A percentile compares a stretch with the other conserved stretches of the same genome.
Conservation (phyloP, 2,113 vertebrate genomes). For the Paedocypris sp. region DNA sequence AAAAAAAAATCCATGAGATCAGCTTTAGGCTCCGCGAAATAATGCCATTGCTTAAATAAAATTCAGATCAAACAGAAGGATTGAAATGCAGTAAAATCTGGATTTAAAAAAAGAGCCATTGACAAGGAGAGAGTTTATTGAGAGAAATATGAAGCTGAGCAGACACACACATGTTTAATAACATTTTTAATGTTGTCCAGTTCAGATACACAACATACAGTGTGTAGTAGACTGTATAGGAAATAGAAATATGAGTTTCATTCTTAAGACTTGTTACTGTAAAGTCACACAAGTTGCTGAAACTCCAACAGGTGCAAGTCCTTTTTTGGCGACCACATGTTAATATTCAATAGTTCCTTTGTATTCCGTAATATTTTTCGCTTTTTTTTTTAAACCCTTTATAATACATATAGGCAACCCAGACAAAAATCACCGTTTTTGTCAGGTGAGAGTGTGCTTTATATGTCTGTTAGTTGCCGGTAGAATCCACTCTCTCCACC, state of each 20-base stretch:
- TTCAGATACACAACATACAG: slow-evolving; percentile 72
- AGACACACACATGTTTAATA: slow-evolving; percentile 53
- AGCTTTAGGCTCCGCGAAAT: no score
- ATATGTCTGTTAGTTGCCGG: slow-evolving; percentile 49
- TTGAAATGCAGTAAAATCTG: no score
- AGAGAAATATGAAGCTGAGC: slow-evolving; percentile 11
- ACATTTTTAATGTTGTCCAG: slow-evolving; percentile 66
- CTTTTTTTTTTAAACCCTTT: slow-evolving; percentile 8
- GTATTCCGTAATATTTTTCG: slow-evolving; percentile 33
- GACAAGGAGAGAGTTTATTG: background rate
- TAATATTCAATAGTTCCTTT: slow-evolving; percentile 40
- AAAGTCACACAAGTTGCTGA: slow-evolving; percentile 53
- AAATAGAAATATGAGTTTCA: slow-evolving; percentile 69
- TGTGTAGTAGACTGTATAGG: slow-evolving; percentile 73
- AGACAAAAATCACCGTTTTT: slow-evolving; percentile 58
- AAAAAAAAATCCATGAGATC: no score
- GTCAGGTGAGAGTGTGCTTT: slow-evolving; percentile 62
- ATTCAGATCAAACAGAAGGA: no score
- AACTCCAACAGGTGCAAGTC: slow-evolving; percentile 66
- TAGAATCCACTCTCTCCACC: slow-evolving; percentile 16
- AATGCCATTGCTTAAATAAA: no score
- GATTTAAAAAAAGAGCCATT: no score
- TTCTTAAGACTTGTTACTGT: slow-evolving; percentile 49
- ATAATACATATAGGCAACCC: slow-evolving; percentile 47
- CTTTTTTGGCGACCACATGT: slow-evolving; percentile 42